Conservation (phyloP, 1,140 invertebrate genomes). For the Drosophila kikkawai region DNA sequence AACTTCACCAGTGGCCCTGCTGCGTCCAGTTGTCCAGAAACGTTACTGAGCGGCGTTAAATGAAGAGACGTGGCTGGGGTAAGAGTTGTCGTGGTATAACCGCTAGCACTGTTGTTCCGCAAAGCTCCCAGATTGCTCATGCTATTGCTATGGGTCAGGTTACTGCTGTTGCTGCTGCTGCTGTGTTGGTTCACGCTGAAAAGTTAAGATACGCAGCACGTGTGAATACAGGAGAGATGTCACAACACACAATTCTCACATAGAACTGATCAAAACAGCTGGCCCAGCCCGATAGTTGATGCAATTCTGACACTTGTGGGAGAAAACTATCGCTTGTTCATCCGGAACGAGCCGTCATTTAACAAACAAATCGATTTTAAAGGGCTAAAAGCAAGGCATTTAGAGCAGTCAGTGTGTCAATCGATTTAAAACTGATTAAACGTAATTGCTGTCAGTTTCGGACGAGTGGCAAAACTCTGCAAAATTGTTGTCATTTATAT, state of each 20-base stretch:
- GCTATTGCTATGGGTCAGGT: conserved; percentile 28
- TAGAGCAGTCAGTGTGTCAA: not conserved
- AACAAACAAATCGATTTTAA: conserved; percentile 19
- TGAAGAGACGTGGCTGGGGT: conserved; percentile 26
- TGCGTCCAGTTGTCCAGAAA: conserved; percentile 28
- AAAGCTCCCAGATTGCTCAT: conserved; percentile 35
- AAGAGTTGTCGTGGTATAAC: conserved; percentile 23
- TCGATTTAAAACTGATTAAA: not conserved
- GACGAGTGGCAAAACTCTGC: not conserved
- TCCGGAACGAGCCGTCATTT: not conserved
- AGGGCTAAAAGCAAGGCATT: not conserved
- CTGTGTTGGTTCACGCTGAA: conserved; percentile 35
- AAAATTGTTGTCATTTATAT: not conserved
- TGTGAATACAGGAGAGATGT: conserved; percentile 2
- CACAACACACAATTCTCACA: conserved; percentile 4
- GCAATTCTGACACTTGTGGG: conserved; percentile 20
- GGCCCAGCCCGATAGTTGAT: conserved; percentile 11
- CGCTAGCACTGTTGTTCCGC: conserved; percentile 26
- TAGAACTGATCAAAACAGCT: conserved; percentile 9
- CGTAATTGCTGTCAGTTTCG: not conserved
- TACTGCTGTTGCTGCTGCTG: conserved; percentile 27
- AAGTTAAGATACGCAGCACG: not conserved
- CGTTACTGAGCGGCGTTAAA: conserved; percentile 37
- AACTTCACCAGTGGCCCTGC: conserved; percentile 24
- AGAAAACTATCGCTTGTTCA: conserved; percentile 16